Evolutionary conservation across 2,888 invertebrate species (phyloP), one percentile per base, ranked within the genome.

Genomic region (Sinotaia quadrata): DNA sequence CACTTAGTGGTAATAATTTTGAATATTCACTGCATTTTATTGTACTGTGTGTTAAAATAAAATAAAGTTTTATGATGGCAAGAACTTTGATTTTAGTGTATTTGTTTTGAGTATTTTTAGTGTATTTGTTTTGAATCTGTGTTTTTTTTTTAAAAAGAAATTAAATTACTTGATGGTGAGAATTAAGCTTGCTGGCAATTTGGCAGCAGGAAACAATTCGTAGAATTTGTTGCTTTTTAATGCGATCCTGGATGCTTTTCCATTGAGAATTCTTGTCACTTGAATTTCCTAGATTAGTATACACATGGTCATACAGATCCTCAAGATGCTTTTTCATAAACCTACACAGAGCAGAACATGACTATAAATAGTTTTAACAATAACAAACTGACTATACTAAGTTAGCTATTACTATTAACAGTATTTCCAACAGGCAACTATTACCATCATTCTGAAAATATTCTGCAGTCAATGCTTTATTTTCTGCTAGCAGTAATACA

Each of bases 171-270:
- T 83, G 85, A 65, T 88, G 86, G 74, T 87, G 88, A 33, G 87
- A 87, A 31, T 85, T 84, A 15, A 88, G 78, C 77, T 90, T 90
- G 75, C 88, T 88, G 62, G 89, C 88, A 51, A 90, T 84, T 71
- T 89, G 89, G 71, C 89, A 86, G 72, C 88, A 88, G 3, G 88
- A 85, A 4, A 88, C 76, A 0, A 88, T 76, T 36, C 89, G 75
- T 1, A 90, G 79, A 3, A 85, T 77, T 2, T 87, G 71, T 75
- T 89, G 89, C 51, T 85, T 83, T 66, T 73, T 75, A 21, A 87
- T 80, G 44, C 85, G 72, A 4, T 79, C 80, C 69, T 80, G 60
- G 10, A 85, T 81, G 4, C 68, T 75, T 52, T 56, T 59, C 87
- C 86, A 87, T 29, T 84, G 81, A 56, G 73, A 71, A 33, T 56